Percentiles rank a stretch among this genome's conserved stretches.
phyloP scores from a whole-genome alignment of 1,140 invertebrate genomes.

The Brachionus manjavacas region DNA sequence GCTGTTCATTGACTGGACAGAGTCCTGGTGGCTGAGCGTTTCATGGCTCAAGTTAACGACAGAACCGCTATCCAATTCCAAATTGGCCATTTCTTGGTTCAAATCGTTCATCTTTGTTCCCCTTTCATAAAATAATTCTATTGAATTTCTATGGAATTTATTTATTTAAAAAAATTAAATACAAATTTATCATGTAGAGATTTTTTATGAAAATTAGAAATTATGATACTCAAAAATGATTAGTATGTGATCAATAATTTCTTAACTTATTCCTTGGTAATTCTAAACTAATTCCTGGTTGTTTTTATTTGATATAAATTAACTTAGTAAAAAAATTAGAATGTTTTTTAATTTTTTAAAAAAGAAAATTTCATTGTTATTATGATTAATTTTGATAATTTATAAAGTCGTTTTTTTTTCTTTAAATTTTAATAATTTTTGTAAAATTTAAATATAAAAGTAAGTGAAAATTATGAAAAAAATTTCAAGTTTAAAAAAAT shows the following conservation, averaged over 20 bases:
- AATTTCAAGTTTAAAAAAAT: too few species aligned
- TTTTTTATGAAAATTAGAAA: not conserved
- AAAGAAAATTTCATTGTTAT: not conserved
- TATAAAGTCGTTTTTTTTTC: not conserved
- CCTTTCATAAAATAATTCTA: not conserved
- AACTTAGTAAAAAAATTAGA: too few species aligned
- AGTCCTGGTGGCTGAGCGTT: not conserved
- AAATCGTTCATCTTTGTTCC: slow-evolving; percentile 33
- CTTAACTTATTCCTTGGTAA: not conserved
- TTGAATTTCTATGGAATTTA: not conserved
- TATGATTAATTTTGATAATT: not conserved
- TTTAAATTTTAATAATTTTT: too few species aligned
- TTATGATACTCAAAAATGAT: not conserved
- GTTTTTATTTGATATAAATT: too few species aligned
- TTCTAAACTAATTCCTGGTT: too few species aligned
- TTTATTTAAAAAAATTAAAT: not conserved
- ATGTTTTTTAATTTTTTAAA: not conserved
- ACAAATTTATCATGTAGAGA: not conserved
- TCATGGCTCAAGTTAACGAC: not conserved
- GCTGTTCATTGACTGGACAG: not conserved
- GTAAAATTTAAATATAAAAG: too few species aligned
- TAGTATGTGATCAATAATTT: not conserved
- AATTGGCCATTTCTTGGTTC: not conserved
- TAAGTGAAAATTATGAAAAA: too few species aligned
- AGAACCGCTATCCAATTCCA: not conserved